phyloP scores from a whole-genome alignment of 2,888 invertebrate genomes.

The Coremacera marginata region DNA sequence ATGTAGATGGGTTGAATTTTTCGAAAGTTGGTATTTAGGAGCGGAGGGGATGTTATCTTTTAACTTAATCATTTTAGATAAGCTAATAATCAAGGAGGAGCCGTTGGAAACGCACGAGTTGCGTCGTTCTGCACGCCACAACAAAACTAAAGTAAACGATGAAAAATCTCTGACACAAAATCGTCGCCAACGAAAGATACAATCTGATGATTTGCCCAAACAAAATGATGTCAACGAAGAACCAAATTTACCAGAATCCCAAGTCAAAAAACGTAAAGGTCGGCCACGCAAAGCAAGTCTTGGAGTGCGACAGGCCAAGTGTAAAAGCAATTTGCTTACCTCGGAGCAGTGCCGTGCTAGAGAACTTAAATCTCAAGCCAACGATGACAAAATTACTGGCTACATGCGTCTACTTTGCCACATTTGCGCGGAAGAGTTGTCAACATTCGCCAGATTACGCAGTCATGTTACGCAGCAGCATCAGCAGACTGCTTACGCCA shows the following conservation, averaged over 20 bases:
- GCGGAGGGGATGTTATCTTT: neutral
- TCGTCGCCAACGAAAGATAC: neutral
- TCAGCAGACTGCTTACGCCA: conserved; percentile 60
- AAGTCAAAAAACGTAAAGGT: conserved; percentile 19
- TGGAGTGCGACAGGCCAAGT: conserved; percentile 10
- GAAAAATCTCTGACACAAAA: neutral
- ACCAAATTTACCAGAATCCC: neutral
- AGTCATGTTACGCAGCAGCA: conserved; percentile 61
- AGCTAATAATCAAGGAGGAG: conserved; percentile 18
- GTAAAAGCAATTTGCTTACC: neutral
- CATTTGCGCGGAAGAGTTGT: conserved; percentile 54
- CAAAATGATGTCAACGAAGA: neutral
- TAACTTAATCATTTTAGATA: neutral
- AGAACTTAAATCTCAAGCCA: conserved; percentile 48
- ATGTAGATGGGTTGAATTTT: neutral
- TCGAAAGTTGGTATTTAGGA: no score
- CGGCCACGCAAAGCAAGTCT: conserved; percentile 41
- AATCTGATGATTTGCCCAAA: neutral
- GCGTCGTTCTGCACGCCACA: conserved; percentile 17
- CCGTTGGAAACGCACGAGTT: neutral
- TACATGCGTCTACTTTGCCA: conserved; percentile 63
- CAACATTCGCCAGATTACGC: conserved; percentile 58
- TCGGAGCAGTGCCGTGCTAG: conserved; percentile 23
- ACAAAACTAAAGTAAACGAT: neutral
- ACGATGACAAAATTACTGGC: conserved; percentile 59